Percentiles rank a stretch among this genome's conserved stretches.
phyloP scores from a whole-genome alignment of 2,113 vertebrate genomes.

The Microtus richardsoni region DNA sequence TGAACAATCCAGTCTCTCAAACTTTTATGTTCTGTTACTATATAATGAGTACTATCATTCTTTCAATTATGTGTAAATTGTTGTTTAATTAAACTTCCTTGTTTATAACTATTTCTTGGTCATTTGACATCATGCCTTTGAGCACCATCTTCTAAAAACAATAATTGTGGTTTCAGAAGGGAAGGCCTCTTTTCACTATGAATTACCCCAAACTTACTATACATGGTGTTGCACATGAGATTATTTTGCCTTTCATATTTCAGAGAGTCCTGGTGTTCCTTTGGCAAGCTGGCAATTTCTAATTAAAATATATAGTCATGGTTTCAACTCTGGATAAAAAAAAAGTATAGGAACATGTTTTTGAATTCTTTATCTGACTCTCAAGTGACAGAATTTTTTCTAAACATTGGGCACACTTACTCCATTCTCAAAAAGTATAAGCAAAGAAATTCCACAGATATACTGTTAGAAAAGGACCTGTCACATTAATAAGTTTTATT shows the following conservation, averaged over 20 bases:
- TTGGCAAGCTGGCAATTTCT: not conserved
- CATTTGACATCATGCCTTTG: conserved; percentile 3
- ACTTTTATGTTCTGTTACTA: not conserved
- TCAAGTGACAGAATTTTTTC: not conserved
- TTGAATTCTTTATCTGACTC: not conserved
- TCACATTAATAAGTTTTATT: not conserved
- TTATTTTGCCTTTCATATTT: not conserved
- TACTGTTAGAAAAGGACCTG: not conserved
- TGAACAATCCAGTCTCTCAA: not conserved
- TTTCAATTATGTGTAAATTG: not conserved
- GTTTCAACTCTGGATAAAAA: not conserved
- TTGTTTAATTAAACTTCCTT: conserved; percentile 16
- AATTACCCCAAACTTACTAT: not conserved
- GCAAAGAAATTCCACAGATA: not conserved
- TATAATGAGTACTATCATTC: not conserved
- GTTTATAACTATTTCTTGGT: not conserved
- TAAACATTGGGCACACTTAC: not conserved
- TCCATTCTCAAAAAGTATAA: not conserved
- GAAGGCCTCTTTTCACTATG: not conserved
- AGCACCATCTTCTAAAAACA: not conserved
- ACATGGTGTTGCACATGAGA: not conserved
- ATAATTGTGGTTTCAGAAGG: not conserved
- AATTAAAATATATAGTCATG: not conserved
- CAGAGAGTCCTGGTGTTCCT: not conserved
- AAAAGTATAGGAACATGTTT: not conserved